phyloP scores from a whole-genome alignment of 1,140 invertebrate species.

The Papilio polytes region DNA sequence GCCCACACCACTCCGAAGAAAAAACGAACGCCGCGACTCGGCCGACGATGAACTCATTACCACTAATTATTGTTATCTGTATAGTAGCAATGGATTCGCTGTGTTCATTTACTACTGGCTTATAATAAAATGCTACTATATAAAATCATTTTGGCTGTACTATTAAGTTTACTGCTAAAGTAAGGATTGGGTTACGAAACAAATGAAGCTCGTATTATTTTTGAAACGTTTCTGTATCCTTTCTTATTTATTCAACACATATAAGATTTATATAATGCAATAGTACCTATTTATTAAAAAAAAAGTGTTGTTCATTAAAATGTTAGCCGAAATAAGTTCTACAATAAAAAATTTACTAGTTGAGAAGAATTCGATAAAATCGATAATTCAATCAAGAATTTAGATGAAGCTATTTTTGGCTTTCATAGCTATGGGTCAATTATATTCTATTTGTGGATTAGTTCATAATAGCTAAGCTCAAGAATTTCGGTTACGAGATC shows the following conservation, averaged over 20 bases:
- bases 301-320: too few relatives aligned
- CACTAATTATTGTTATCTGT: constrained; percentile 82
- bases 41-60: constrained; percentile 71
- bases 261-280: neutral
- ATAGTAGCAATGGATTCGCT: constrained; percentile 77
- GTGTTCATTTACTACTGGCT: constrained; percentile 66
- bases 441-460: constrained; percentile 4
- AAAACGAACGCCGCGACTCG: constrained; percentile 60
- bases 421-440: neutral
- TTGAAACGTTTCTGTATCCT: neutral
- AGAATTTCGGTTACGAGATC: constrained; percentile 58
- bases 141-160: constrained; percentile 2
- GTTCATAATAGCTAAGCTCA: constrained; percentile 61
- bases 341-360: too few relatives aligned
- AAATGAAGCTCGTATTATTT: neutral
- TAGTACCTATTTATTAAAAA: too few relatives aligned
- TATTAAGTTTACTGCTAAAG: neutral
- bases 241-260: neutral
- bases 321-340: too few relatives aligned
- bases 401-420: neutral
- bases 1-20: constrained; percentile 70
- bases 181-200: neutral
- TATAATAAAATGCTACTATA: constrained; percentile 63
- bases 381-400: neutral
- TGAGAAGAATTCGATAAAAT: too few relatives aligned